Evolutionary conservation across 1,140 invertebrate genomes (phyloP), one percentile per base, ranked within the genome.

Genomic region (Zaprionus capensis): DNA sequence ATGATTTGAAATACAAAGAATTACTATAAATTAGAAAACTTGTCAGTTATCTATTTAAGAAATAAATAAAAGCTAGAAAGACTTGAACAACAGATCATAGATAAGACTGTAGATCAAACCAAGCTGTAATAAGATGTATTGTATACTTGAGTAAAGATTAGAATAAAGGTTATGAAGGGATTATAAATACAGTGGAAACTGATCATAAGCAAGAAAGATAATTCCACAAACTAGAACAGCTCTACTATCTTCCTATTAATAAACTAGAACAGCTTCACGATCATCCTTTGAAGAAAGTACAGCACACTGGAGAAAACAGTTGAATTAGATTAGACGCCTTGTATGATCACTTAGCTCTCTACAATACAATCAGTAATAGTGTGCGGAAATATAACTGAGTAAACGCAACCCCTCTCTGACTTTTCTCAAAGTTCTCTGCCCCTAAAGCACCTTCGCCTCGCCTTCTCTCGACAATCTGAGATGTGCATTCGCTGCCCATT

Each of bases 401-500:
- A 41, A 41, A 5, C 1, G 15, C n/a, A 6, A n/a, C 11, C 15
- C 38, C 38, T 6, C 12, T 14, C 12, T 36, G 3, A 38, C 14
- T 15, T 38, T 38, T 14, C 41, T 17, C n/a, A 44, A 14, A 5
- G 4, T 38, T 38, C 36, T 15, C 41, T 46, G 41, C 41, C 12
- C n/a, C 44, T 46, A 5, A 17, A 1, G 44, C 15, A 22, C 3
- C 46, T 9, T n/a, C 38, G 0, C 7, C 7, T 49, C 17, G 5
- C 46, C 20, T 49, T 49, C 46, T 49, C 20, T 11, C 15, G 0
- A 5, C 41, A 6, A 44, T 44, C 41, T 46, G n/a, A 17, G 41
- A 17, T 46, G 41, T 11, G 5, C 31, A 68, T 49, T 64, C 22
- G 22, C 38, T 58, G 46, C 46, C 22, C 46, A 51, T 46, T 46